Base-by-base conservation (phyloP, 2,888 invertebrate species). In the Zygaena filipendulae region DNA sequence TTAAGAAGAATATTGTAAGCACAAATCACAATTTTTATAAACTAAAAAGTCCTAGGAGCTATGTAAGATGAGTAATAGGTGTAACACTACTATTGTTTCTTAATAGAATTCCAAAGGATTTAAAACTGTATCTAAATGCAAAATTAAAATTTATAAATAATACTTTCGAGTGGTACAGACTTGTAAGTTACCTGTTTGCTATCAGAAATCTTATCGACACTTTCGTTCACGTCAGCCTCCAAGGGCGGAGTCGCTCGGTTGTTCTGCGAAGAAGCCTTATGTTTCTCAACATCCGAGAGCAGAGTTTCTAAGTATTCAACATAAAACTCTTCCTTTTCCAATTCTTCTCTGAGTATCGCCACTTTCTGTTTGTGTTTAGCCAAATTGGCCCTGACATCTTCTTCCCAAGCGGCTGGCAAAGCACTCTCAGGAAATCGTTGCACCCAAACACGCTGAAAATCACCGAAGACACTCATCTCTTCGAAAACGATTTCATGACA, bases 391-490 rank as follows among this genome's bases (percentile, higher is more conserved):
- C 92, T 87, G 59, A 94, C 92, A 82, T 94, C 92, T 79, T 92
- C 92, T 70, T 93, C 93, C 93, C 92, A 93, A 63, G 92, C 92
- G 62, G 91, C 91, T 64, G 94, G 93, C 52, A 94, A 82, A 48
- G 91, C 90, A 80, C 91, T 92, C 60, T 92, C 92, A 47, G 93
- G 93, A 83, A 93, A 94, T 59, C 92, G 84, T 82, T 92, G 89
- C 79, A 88, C 86, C 93, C 94, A 94, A 74, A 93, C 90, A 68
- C 91, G 90, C 81, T 92, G 91, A 77, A 93, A 92, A 83, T 92
- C 92, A 62, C 90, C 88, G 70, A 91, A 92, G 61, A 92, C 92
- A 82, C 92, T 92, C 92, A 88, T 88, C 75, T 79, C 79, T 74
- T 59, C 70, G 62, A 71, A 69, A 77, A 70, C 72, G 75, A 68